phyloP scores from a whole-genome alignment of 2,888 invertebrate species.

The Hemicrepidius hirtus region DNA sequence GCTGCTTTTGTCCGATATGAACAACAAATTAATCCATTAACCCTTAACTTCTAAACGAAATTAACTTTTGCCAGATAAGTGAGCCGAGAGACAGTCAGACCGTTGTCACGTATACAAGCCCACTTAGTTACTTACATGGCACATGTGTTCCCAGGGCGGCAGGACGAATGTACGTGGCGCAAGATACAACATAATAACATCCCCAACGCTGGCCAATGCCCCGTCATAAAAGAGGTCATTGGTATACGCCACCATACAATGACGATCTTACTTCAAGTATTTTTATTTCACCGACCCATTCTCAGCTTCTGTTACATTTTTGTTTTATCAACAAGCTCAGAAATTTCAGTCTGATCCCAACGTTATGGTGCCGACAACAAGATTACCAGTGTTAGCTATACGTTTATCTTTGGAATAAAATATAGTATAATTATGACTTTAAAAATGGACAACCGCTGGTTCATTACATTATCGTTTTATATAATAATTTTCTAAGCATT shows the following conservation, averaged over 20 bases:
- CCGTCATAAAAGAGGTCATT: slow-evolving; percentile 51
- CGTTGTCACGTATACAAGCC: slow-evolving; percentile 58
- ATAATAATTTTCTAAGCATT: slow-evolving; percentile 12
- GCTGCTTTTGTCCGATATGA: slow-evolving; percentile 20
- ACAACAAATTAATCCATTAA: slow-evolving; percentile 42
- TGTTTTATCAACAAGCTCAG: slow-evolving; percentile 17
- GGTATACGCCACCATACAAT: slow-evolving; percentile 35
- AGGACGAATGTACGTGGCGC: slow-evolving; percentile 53
- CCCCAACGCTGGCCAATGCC: slow-evolving; percentile 44
- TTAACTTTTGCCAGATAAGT: slow-evolving; percentile 53
- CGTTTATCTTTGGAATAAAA: too few species aligned
- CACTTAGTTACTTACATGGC: slow-evolving; percentile 61
- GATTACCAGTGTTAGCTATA: neutral
- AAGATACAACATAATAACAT: slow-evolving; percentile 54
- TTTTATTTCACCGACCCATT: slow-evolving; percentile 23
- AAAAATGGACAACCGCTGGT: slow-evolving; percentile 9
- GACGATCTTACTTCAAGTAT: slow-evolving; percentile 30
- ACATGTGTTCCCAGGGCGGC: slow-evolving; percentile 55
- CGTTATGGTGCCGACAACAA: too few species aligned
- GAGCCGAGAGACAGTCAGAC: slow-evolving; percentile 37
- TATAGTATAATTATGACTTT: too few species aligned
- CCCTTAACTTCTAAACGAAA: slow-evolving; percentile 50
- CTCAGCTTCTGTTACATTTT: slow-evolving; percentile 14
- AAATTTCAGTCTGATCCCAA: slow-evolving; percentile 1
- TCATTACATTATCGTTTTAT: slow-evolving; percentile 9